Evolutionary conservation across 1,140 invertebrate species (phyloP), one percentile per base, ranked within the genome.

Genomic region (Danaus plexippus): DNA sequence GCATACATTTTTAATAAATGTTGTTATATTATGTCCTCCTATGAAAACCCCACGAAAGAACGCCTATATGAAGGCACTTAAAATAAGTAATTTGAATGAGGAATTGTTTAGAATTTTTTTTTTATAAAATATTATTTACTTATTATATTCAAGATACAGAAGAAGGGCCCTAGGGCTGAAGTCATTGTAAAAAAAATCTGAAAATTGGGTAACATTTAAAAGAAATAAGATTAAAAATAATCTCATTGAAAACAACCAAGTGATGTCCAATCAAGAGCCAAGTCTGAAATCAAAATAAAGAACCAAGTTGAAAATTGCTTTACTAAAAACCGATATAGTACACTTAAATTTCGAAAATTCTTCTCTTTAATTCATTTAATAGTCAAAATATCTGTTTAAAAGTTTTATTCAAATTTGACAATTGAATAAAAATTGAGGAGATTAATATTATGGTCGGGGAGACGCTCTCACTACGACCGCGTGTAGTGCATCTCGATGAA

Each of bases 401-500:
- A 11, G 47, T 12, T n/a, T 32, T 32, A 32, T 32, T 32, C 22
- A 32, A 32, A 32, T 32, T 32, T 32, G 7, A 32, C 22, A 32
- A 32, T 32, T 32, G 22, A 32, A 32, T 32, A 32, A 32, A 32
- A 32, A 5, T 32, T 32, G 22, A 7, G 22, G 22, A 32, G 22
- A 32, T 32, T 32, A 32, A 32, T 6, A 32, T 32, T 32, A 32
- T 32, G 2, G 22, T 32, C 7, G 2, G 7, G 22, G 22, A 32
- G 22, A 2, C 47, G 46, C 54, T 55, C 6, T 44, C 9, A 43
- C 9, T 32, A 5, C 13, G 12, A 56, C 40, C 54, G 32, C n/a
- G 42, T 11, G 18, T 22, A 12, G 46, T 43, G 44, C 32, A 49
- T 42, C 47, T 40, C 41, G 44, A 56, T 56, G 54, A 56, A 56